phyloP scores from a whole-genome alignment of 2,888 invertebrate species.

The Choristoneura rosaceana region DNA sequence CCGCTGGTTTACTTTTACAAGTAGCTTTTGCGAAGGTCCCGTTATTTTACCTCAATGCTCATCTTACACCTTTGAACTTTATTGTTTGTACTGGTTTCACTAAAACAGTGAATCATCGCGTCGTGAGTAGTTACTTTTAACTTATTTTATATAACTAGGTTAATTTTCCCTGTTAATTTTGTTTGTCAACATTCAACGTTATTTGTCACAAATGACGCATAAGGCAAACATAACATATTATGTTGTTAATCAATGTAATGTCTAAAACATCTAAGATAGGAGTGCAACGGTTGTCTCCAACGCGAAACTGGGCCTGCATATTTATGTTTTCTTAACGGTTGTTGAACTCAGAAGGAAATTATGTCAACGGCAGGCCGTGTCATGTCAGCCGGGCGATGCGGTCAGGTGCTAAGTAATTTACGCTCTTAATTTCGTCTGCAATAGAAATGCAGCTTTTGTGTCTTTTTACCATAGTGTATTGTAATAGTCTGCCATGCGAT shows the following conservation, averaged over 20 bases:
- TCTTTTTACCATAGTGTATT: too few species aligned
- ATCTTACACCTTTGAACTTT: slow-evolving; percentile 34
- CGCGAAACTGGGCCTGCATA: slow-evolving; percentile 35
- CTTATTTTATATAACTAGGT: not conserved
- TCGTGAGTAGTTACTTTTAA: not conserved
- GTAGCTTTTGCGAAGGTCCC: slow-evolving; percentile 1
- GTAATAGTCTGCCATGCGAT: not conserved
- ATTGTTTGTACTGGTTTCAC: slow-evolving; percentile 27
- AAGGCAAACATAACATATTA: not conserved
- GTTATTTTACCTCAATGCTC: slow-evolving; percentile 12
- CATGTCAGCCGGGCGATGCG: slow-evolving; percentile 35
- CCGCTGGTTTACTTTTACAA: slow-evolving; percentile 12
- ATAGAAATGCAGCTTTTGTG: slow-evolving; percentile 19
- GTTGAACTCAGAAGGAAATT: slow-evolving; percentile 39
- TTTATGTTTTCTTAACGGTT: slow-evolving; percentile 38
- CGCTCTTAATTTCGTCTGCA: slow-evolving; percentile 30
- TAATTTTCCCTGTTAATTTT: not conserved
- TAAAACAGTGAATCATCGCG: slow-evolving; percentile 4
- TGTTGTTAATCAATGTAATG: not conserved
- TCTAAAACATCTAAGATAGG: not conserved
- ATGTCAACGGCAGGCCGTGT: slow-evolving; percentile 34
- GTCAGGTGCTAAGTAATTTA: slow-evolving; percentile 39
- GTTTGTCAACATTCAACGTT: not conserved
- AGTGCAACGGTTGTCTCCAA: slow-evolving; percentile 12
- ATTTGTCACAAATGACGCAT: not conserved